Base-by-base conservation (phyloP, 2,888 invertebrate genomes). In the Orthonevra nobilis region DNA sequence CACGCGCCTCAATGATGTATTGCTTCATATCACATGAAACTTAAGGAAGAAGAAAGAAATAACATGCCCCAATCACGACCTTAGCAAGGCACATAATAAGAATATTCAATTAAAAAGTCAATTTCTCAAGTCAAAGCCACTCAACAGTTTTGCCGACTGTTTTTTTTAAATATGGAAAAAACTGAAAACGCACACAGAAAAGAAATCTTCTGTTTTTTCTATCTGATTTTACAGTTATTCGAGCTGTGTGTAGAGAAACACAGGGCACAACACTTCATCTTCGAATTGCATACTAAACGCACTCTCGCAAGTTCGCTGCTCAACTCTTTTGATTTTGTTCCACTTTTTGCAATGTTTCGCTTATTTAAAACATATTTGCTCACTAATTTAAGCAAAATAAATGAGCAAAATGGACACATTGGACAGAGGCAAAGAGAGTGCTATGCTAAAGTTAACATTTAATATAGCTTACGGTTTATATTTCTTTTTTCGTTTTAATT, bases 41-140 rank as follows among this genome's bases (percentile, higher is more conserved):
- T n/a, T n/a, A 54, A 48, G 23, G n/a, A 7, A 9, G 12, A 19
- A 26, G 6, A 48, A 66, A 56, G 58, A 66, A 58, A 23, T 23
- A 58, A 68, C 26, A 70, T 40, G 15, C 20, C 14, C 10, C 23
- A 23, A 6, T n/a, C n/a, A 19, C 2, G 44, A 44, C 48, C 17
- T 20, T n/a, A n/a, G 58, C 60, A 74, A 52, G 61, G 40, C 52
- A 56, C 15, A 79, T 73, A 79, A 79, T 73, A 66, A 73, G 66
- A 68, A 73, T 73, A 79, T 79, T 79, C 79, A 79, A 79, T 79
- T 79, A 79, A 79, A 79, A 79, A 73, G 66, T 79, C 79, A 79
- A 79, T 79, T 79, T 79, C 73, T 15, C 61, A 73, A 64, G 73
- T 79, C 73, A 68, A 61, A 79, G 56, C 38, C 73, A 73, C 66